These are phyloP conservation scores for Crypturellus undulatus DNA, from an alignment of 2,113 vertebrate species.

Conservation along the genomic window DNA sequence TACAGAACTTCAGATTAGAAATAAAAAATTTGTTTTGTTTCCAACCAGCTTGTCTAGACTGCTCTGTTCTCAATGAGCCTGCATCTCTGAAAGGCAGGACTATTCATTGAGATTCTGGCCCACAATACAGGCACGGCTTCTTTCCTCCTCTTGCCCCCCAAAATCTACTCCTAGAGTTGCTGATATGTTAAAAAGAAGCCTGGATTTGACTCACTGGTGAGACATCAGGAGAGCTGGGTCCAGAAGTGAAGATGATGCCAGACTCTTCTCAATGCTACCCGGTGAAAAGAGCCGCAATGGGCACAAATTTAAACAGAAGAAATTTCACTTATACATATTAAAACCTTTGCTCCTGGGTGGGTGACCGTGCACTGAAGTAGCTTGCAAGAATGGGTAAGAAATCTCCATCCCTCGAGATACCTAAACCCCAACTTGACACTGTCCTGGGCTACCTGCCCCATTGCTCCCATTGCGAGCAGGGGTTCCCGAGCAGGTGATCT, in stretches of 20 bases:
- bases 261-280: not conserved
- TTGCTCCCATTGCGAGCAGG: not conserved
- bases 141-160: fast-evolving
- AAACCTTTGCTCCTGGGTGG: not conserved
- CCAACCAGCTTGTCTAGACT: not conserved
- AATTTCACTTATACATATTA: not conserved
- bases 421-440: not conserved
- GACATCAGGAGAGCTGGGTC: not conserved
- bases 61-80: not conserved
- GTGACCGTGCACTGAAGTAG: no score
- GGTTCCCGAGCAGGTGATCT: no score
- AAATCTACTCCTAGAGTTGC: not conserved
- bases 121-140: not conserved
- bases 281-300: not conserved
- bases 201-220: not conserved
- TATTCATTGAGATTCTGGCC: not conserved
- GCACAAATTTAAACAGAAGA: not conserved
- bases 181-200: not conserved
- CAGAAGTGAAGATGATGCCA: not conserved
- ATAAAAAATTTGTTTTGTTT: not conserved
- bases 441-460: not conserved
- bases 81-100: not conserved
- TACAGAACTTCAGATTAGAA: not conserved
- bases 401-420: no score
- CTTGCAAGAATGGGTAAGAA: no score